A percentile compares a stretch with the other conserved stretches of the same genome.
These are phyloP conservation scores for Ips nitidus DNA, from an alignment of 1,140 invertebrate species.

Conservation along the genomic window DNA sequence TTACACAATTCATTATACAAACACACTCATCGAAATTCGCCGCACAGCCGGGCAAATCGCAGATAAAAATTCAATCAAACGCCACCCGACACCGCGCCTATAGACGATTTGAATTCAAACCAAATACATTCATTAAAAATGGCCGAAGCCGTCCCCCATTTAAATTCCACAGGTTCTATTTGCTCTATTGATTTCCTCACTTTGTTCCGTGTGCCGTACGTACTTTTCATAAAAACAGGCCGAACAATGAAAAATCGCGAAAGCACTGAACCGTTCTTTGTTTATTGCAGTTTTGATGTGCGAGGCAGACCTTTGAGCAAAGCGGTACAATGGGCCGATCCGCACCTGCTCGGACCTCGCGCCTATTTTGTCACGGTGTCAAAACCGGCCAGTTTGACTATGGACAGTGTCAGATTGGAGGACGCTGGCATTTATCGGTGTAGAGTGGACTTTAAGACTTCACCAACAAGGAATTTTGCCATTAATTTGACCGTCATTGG, in stretches of 20 bases:
- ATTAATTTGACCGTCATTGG: slow-evolving; percentile 90
- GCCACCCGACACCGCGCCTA: background rate
- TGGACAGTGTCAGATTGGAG: slow-evolving; percentile 76
- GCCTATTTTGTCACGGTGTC: slow-evolving; percentile 75
- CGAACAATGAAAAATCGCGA: background rate
- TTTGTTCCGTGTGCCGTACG: no score
- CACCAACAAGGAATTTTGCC: slow-evolving; percentile 85
- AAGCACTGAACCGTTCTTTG: background rate
- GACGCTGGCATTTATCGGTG: slow-evolving; percentile 86
- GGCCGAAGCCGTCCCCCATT: background rate
- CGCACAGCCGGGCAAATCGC: background rate
- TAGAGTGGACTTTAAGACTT: slow-evolving; percentile 87
- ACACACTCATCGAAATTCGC: background rate
- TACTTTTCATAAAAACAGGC: background rate
- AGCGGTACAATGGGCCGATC: slow-evolving; percentile 77
- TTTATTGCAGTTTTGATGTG: slow-evolving; percentile 74
- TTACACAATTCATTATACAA: background rate
- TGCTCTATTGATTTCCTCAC: slow-evolving; percentile 4
- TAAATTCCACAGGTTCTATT: slow-evolving; percentile 2
- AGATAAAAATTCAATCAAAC: slow-evolving; percentile 5
- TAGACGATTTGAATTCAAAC: background rate
- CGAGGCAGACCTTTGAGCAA: slow-evolving; percentile 74
- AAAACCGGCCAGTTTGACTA: slow-evolving; percentile 74
- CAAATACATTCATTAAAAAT: slow-evolving; percentile 1
- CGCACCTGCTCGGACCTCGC: slow-evolving; percentile 72